phyloP scores from a whole-genome alignment of 2,797 vertebrate genomes.

The Eulemur albifrons region DNA sequence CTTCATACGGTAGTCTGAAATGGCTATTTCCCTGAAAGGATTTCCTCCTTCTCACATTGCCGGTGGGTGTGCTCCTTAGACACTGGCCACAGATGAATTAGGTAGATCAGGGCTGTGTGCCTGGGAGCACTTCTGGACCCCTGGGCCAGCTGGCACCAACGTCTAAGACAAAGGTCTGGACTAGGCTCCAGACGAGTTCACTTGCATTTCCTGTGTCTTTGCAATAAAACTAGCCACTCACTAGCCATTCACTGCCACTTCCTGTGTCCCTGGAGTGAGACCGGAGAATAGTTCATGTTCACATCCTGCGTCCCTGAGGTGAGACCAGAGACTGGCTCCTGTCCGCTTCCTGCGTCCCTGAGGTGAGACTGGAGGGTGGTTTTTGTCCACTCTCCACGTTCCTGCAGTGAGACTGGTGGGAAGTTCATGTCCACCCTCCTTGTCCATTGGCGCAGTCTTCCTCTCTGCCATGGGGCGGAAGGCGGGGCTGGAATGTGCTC shows the following conservation, averaged over 20 bases:
- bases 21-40: not conserved
- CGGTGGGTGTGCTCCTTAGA: not conserved
- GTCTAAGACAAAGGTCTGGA: no score
- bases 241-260: not conserved
- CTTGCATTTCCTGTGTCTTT: not conserved
- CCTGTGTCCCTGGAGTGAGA: rapidly evolving
- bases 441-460: not conserved
- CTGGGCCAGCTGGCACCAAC: not conserved
- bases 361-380: no score
- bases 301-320: not conserved
- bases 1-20: not conserved
- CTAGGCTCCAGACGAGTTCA: not conserved
- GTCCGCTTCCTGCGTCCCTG: not conserved
- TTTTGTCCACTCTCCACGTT: not conserved
- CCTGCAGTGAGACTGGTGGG: rapidly evolving
- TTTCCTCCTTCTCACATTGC: not conserved
- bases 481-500: no score
- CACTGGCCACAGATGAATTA: rapidly evolving
- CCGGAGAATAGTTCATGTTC: no score
- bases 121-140: rapidly evolving
- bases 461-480: rapidly evolving
- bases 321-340: no score
- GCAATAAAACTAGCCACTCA: rapidly evolving
- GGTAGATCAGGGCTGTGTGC: not conserved
- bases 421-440: not conserved